phyloP scores from a whole-genome alignment of 2,113 vertebrate species.

The Cinclus mexicanus region DNA sequence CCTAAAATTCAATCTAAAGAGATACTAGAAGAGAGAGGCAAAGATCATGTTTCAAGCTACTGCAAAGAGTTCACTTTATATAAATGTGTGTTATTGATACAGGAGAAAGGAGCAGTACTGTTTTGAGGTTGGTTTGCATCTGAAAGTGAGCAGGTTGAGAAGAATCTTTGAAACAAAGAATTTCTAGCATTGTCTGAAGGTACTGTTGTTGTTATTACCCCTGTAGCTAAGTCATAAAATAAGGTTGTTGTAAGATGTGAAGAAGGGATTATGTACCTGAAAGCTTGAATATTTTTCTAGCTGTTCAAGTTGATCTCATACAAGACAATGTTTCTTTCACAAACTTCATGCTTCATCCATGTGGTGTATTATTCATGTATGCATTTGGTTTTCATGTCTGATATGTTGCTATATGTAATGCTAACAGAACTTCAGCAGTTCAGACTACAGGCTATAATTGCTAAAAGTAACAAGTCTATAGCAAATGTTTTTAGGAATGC shows the following conservation, averaged over 20 bases:
- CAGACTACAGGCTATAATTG: not conserved
- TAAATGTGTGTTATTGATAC: not conserved
- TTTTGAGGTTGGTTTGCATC: not conserved
- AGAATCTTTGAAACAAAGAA: not conserved
- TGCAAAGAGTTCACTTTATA: not conserved
- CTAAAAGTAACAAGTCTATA: not conserved
- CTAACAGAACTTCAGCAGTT: not conserved
- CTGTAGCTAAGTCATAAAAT: not conserved
- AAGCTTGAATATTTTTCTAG: not conserved
- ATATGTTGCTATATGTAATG: not conserved
- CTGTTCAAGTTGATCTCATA: not conserved
- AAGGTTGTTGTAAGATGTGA: not conserved
- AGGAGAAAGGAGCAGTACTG: not conserved
- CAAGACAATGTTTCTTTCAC: not conserved
- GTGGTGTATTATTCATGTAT: not conserved
- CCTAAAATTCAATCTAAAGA: not conserved
- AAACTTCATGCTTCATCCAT: not conserved
- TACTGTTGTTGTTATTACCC: not conserved
- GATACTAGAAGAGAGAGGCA: not conserved
- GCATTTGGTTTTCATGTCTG: not conserved
- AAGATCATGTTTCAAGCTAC: not conserved
- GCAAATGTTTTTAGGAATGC: not conserved
- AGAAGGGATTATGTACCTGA: not conserved
- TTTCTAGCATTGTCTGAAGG: not conserved
- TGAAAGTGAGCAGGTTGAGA: not conserved